Conservation (phyloP, 2,113 vertebrate species). For the Brachyhypopomus occidentalis region DNA sequence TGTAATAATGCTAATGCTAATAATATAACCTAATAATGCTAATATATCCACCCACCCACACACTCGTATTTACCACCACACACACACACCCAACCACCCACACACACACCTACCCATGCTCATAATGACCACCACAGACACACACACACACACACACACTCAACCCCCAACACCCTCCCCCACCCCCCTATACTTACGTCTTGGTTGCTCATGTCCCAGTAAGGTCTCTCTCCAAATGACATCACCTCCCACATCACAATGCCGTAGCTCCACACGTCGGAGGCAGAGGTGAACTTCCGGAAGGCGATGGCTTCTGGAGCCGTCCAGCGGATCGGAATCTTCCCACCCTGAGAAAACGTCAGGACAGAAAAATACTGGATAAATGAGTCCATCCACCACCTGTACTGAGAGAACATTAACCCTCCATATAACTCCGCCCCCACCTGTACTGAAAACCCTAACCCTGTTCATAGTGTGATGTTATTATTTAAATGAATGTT, state of each 20-base stretch:
- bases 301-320: constrained; percentile 60
- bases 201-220: constrained; percentile 62
- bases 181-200: constrained; percentile 58
- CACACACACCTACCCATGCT: neutral
- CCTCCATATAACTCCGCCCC: no score
- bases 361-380: neutral
- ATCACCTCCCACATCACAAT: constrained; percentile 61
- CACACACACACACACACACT: constrained; percentile 25
- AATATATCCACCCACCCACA: no score
- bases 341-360: constrained; percentile 51
- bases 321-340: constrained; percentile 62
- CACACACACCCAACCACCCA: neutral
- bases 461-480: no score
- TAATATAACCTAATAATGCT: no score
- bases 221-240: constrained; percentile 59
- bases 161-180: no score
- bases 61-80: no score
- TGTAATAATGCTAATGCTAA: no score
- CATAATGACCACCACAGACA: no score
- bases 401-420: no score
- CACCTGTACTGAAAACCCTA: no score
- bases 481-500: no score
- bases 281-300: constrained; percentile 60
- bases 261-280: constrained; percentile 60
- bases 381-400: no score